Evolutionary conservation across 1,140 invertebrate species (phyloP).

Genomic region (Heliconius himera): DNA sequence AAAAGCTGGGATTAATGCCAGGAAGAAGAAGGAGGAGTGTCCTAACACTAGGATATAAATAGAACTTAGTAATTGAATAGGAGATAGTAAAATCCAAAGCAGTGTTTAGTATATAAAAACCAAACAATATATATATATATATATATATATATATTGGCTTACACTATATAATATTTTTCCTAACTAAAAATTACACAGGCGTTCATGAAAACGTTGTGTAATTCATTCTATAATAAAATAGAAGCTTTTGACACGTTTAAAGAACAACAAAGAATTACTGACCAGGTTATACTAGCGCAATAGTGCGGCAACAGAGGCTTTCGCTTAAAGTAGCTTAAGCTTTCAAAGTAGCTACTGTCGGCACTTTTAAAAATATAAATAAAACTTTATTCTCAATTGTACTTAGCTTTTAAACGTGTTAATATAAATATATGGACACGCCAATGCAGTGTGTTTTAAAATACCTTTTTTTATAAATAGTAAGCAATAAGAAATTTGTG

Average conservation of each 20-base stretch:
- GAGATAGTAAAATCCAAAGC: too few relatives aligned
- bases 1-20: too few relatives aligned
- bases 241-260: not conserved
- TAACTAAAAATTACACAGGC: not conserved
- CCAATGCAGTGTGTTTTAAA: not conserved
- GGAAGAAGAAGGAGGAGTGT: too few relatives aligned
- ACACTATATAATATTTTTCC: too few relatives aligned
- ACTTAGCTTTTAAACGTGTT: not conserved
- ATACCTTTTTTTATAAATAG: not conserved
- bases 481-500: too few relatives aligned
- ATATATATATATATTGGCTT: too few relatives aligned
- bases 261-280: slow-evolving; percentile 4
- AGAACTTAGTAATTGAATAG: too few relatives aligned
- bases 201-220: not conserved
- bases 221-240: not conserved
- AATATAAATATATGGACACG: not conserved
- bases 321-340: slow-evolving; percentile 30
- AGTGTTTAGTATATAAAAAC: too few relatives aligned
- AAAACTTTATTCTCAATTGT: not conserved
- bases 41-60: too few relatives aligned
- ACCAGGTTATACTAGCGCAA: slow-evolving; percentile 18
- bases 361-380: not conserved
- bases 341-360: slow-evolving; percentile 17
- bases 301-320: slow-evolving; percentile 12
- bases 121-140: too few relatives aligned